Evolutionary conservation across 1,140 invertebrate species (phyloP).

Genomic region (Campodea augens): DNA sequence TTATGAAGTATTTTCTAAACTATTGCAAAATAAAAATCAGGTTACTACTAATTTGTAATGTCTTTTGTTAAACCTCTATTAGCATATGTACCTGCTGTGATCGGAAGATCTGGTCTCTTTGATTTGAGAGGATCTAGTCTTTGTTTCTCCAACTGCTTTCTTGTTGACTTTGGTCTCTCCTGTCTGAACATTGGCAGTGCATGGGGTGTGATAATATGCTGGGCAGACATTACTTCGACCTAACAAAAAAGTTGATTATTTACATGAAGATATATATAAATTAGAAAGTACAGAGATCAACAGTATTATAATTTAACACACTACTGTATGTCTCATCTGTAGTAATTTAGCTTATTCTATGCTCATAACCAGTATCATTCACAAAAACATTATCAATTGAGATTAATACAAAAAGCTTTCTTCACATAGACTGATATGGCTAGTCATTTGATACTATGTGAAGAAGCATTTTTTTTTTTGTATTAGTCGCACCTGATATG

Average conservation of each 20-base stretch:
- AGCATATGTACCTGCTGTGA: constrained; percentile 53
- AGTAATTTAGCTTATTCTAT: too few species aligned
- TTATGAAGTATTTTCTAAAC: not conserved
- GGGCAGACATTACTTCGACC: constrained; percentile 61
- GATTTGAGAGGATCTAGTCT: constrained; percentile 82
- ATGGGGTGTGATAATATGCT: constrained; percentile 94
- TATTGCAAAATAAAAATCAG: constrained; percentile 7
- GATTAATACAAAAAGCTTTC: too few species aligned
- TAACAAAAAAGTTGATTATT: not conserved
- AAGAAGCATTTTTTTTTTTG: too few species aligned
- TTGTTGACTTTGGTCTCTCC: constrained; percentile 69
- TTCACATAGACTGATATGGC: too few species aligned
- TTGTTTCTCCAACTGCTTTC: constrained; percentile 83
- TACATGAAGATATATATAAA: not conserved
- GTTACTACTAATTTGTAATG: not conserved
- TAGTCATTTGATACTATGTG: too few species aligned
- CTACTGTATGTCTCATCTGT: too few species aligned
- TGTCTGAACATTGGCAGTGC: constrained; percentile 88
- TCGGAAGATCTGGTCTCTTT: constrained; percentile 80
- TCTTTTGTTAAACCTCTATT: too few species aligned
- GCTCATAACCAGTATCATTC: too few species aligned
- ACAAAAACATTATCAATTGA: too few species aligned
- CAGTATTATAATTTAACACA: too few species aligned
- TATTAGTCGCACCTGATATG: too few species aligned
- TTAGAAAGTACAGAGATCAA: not conserved